phyloP scores from a whole-genome alignment of 2,888 invertebrate genomes.

The Amphipoea oculea region DNA sequence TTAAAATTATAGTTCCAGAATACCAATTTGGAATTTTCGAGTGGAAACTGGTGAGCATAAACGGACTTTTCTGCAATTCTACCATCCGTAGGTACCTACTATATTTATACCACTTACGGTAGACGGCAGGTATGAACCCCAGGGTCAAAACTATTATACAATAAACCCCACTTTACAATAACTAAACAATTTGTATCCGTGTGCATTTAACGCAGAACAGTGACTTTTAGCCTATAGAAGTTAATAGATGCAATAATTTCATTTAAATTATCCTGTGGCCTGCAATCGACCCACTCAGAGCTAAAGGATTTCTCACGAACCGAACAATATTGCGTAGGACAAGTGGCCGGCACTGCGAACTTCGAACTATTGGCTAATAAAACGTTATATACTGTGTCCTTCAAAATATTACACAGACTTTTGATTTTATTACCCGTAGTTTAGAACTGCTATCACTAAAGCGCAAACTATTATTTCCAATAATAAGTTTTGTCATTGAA shows the following conservation, averaged over 20 bases:
- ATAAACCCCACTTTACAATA: conserved; percentile 30
- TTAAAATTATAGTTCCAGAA: neutral
- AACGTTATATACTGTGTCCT: conserved; percentile 40
- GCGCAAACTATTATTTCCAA: neutral
- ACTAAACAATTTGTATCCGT: conserved; percentile 54
- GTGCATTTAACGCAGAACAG: conserved; percentile 49
- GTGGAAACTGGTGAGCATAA: too few species aligned
- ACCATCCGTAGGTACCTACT: neutral
- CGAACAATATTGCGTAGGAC: conserved; percentile 58
- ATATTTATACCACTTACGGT: neutral
- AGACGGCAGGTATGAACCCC: conserved; percentile 4
- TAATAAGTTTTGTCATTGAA: conserved; percentile 4
- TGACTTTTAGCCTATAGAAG: conserved; percentile 62
- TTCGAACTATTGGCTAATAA: conserved; percentile 60
- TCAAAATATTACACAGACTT: conserved; percentile 36
- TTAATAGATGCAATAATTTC: conserved; percentile 66
- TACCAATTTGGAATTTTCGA: too few species aligned
- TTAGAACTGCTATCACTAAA: conserved; percentile 1
- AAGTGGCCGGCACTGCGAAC: conserved; percentile 61
- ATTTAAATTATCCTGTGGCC: conserved; percentile 61
- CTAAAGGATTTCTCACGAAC: conserved; percentile 65
- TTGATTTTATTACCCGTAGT: neutral
- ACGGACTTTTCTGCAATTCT: neutral
- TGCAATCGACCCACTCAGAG: conserved; percentile 56
- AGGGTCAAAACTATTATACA: conserved; percentile 30